Evolutionary conservation across 2,797 vertebrate species (phyloP).

Genomic region (Otolemur crassicaudatus): DNA sequence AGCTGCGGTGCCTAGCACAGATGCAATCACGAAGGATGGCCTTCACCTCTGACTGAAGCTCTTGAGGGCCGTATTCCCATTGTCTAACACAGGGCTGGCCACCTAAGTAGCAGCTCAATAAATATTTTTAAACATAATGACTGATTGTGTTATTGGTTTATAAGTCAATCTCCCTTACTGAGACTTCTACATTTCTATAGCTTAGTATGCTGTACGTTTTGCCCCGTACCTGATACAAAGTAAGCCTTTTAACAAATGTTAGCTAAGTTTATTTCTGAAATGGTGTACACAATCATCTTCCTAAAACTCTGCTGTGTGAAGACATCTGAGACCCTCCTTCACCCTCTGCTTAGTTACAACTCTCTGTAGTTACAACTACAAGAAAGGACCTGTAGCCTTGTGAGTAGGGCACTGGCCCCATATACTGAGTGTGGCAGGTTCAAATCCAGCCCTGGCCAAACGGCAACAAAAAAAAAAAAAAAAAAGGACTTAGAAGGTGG

Average conservation of each 20-base stretch:
- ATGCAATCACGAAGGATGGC: not conserved
- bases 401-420: too few species aligned
- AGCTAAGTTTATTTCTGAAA: slow-evolving; percentile 11
- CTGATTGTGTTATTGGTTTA: not conserved
- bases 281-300: not conserved
- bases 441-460: too few species aligned
- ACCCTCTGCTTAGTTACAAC: not conserved
- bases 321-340: not conserved
- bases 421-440: too few species aligned
- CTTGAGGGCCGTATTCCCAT: not conserved
- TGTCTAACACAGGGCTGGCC: not conserved
- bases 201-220: not conserved
- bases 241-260: not conserved
- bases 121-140: not conserved
- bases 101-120: not conserved
- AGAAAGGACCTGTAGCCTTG: not conserved
- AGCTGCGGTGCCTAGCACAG: not conserved
- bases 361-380: not conserved
- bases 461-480: too few species aligned
- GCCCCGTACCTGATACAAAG: not conserved
- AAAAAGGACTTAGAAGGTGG: not conserved
- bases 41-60: not conserved
- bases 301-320: not conserved
- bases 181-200: not conserved
- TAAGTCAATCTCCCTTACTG: not conserved